phyloP scores from a whole-genome alignment of 1,140 invertebrate species.

The Temnothorax nylanderi region DNA sequence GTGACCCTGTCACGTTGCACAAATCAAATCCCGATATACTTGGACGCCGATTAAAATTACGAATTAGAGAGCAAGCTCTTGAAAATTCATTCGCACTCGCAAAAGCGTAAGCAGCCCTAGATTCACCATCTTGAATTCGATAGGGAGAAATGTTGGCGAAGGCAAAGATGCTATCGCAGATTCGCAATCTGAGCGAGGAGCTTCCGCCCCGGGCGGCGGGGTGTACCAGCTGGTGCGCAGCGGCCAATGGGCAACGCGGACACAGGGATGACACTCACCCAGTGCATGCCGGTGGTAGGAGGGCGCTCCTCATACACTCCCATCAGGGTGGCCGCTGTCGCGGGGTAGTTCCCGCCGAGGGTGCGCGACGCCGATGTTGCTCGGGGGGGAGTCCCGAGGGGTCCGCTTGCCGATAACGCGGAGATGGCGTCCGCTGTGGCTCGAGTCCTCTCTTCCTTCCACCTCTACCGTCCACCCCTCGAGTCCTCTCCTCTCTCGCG shows the following conservation, averaged over 20 bases:
- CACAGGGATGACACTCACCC: constrained; percentile 83
- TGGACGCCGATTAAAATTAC: neutral
- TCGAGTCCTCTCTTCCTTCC: constrained; percentile 67
- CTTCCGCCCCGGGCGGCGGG: constrained; percentile 22
- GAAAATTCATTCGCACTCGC: neutral
- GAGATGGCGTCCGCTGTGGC: constrained; percentile 80
- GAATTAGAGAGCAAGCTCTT: neutral
- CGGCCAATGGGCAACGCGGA: constrained; percentile 65
- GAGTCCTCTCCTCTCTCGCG: constrained; percentile 49
- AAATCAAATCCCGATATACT: neutral
- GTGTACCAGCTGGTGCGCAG: constrained; percentile 36
- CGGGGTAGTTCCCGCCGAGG: constrained; percentile 83
- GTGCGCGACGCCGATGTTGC: constrained; percentile 80
- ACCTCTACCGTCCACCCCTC: constrained; percentile 59
- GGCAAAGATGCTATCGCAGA: constrained; percentile 28
- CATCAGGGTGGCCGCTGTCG: constrained; percentile 86
- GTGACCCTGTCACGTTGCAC: neutral
- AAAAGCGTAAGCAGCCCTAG: neutral
- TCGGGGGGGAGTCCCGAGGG: constrained; percentile 79
- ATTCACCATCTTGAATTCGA: constrained; percentile 56
- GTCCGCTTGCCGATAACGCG: constrained; percentile 79
- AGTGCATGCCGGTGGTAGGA: constrained; percentile 87
- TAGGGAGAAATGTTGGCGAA: constrained; percentile 11
- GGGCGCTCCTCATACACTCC: constrained; percentile 87
- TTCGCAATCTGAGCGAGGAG: constrained; percentile 20